phyloP scores from a whole-genome alignment of 2,113 vertebrate genomes.

The Bos taurus region ARS-UCD2.0 NC_037337.1:62379001-62379500 shows the following conservation, averaged over 20 bases:
- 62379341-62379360: background rate
- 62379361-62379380: background rate
- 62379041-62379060: background rate
- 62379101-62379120: background rate
- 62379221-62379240: background rate
- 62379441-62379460: background rate
- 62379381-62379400: background rate
- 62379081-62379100: background rate
- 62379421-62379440: background rate
- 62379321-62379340: background rate
- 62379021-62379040: background rate
- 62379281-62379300: background rate
- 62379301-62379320: too few species aligned
- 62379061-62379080: background rate
- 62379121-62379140: background rate
- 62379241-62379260: background rate
- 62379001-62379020: background rate
- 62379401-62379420: background rate
- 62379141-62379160: background rate
- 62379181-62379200: background rate
- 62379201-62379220: background rate
- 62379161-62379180: rapidly evolving
- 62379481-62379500: background rate
- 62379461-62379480: background rate
- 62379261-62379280: background rate